Base-by-base conservation (phyloP, 2,888 invertebrate genomes). In the Athalia circularis region DNA sequence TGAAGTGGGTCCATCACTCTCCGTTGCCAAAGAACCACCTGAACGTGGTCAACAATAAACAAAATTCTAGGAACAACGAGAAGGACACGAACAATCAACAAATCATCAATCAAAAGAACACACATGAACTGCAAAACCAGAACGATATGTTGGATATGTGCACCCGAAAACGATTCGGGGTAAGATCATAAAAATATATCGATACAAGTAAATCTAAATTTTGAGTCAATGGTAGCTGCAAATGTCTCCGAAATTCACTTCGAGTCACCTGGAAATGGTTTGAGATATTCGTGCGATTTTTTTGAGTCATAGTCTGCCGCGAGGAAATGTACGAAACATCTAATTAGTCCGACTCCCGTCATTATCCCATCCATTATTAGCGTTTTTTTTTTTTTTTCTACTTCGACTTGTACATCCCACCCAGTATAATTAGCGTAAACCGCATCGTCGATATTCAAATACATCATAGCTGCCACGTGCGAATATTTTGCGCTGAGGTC, bases 1-100 rank as follows among this genome's bases (percentile, higher is more conserved):
- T 89, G 86, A 89, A 89, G 88, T 89, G 89, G 88, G 88, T 88
- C 76, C 88, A 87, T 83, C 88, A 88, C 80, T 86, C 88, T 80
- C 84, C 87, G 78, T 81, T 85, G 79, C 82, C 85, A 74, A 88
- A 86, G 82, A 85, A 86, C 84, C 85, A 85, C 80, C 80, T 75
- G 45, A 82, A 75, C 77, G 81, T 81, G 80, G 72, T 84, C 75
- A 81, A 75, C 11, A 65, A 79, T 50, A 62, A 68, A 59, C 70
- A 72, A 65, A 79, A 75, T 76, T 15, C n/a, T 52, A 79, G 68
- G 67, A 68, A 65, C 48, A 57, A 65, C 61, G 79, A 77, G 48
- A 77, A 65, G 50, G 77, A 79, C 47, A 65, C 43, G 62, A 77
- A 62, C 50, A 67, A 48, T 8, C 65, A 74, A 5, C 64, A 68